Evolutionary conservation across 1,140 invertebrate genomes (phyloP).

Genomic region (Cydia pomonella): DNA sequence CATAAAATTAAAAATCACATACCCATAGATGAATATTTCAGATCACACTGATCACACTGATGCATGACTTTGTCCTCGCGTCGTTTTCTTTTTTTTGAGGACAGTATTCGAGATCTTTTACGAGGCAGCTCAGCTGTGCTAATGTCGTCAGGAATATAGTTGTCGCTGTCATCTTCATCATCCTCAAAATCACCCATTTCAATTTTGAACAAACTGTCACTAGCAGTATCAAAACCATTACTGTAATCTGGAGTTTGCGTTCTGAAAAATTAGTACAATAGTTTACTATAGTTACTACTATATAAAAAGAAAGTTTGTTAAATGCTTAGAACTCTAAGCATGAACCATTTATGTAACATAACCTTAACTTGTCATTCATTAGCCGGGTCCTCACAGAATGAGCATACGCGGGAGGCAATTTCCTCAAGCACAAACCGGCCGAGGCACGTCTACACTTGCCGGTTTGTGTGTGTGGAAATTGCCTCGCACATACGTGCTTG

Average conservation of each 20-base stretch:
- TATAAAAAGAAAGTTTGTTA: no score
- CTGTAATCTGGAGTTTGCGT: conserved; percentile 53
- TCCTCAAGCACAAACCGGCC: no score
- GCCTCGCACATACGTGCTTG: no score
- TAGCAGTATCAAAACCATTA: conserved; percentile 43
- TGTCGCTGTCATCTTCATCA: conserved; percentile 52
- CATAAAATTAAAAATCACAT: conserved; percentile 33
- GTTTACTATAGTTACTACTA: background rate
- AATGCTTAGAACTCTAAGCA: no score
- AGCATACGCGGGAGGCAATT: no score
- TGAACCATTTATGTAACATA: no score
- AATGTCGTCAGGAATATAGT: conserved; percentile 46
- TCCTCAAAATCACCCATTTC: conserved; percentile 52
- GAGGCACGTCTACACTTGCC: no score
- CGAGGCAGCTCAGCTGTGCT: conserved; percentile 7
- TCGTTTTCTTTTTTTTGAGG: conserved; percentile 47
- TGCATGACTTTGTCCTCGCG: conserved; percentile 57
- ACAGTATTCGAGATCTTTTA: conserved; percentile 44
- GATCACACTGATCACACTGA: conserved; percentile 67
- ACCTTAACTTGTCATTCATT: no score
- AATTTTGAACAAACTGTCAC: conserved; percentile 49
- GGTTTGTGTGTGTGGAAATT: no score
- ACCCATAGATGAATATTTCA: conserved; percentile 67
- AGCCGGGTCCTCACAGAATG: no score
- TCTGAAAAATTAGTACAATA: conserved; percentile 41